phyloP scores from a whole-genome alignment of 2,888 invertebrate species.

The Odontothrips loti region DNA sequence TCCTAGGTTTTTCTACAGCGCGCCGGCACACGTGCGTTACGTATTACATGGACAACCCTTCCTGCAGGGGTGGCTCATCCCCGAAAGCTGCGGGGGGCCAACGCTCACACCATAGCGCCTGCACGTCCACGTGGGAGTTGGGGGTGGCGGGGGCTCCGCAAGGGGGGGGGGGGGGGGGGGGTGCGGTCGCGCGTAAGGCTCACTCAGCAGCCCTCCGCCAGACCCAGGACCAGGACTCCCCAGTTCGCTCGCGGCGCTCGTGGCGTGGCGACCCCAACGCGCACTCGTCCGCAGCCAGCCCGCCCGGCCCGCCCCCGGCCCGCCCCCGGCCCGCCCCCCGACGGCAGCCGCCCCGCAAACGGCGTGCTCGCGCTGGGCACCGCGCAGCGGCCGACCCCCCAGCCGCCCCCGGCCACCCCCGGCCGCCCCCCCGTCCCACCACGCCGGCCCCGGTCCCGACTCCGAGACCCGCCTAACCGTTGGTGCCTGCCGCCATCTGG shows the following conservation, averaged over 20 bases:
- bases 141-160: background rate
- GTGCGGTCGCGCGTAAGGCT: background rate
- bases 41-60: too few species aligned
- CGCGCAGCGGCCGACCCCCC: too few species aligned
- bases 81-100: background rate
- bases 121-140: background rate
- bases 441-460: background rate
- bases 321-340: background rate
- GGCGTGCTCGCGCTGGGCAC: background rate
- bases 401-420: background rate
- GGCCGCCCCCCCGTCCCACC: background rate
- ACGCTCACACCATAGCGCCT: background rate
- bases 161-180: background rate
- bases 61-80: background rate
- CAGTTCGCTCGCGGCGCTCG: slow-evolving; percentile 21
- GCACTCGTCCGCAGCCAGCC: background rate
- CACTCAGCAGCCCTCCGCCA: background rate
- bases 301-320: background rate
- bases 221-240: background rate
- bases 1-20: too few species aligned
- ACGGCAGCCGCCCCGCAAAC: background rate
- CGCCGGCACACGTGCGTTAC: too few species aligned
- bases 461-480: background rate
- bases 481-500: background rate
- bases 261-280: background rate